Conservation (phyloP, 92 coral and sea anemone species). For the Parazoanthus darwini region DNA sequence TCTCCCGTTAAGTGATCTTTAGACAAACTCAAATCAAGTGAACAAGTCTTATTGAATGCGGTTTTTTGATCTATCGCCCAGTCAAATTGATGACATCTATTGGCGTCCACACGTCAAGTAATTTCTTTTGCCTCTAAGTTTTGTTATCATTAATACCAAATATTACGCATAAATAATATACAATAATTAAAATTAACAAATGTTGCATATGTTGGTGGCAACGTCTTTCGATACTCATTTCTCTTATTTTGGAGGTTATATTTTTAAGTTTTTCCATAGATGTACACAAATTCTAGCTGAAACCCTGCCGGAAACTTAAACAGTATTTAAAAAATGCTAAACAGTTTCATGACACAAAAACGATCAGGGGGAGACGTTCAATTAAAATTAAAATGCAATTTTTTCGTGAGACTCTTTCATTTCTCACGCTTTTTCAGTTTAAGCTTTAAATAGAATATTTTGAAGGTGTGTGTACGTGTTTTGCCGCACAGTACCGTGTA, state of each 20-base stretch:
- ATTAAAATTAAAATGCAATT: constrained; percentile 20
- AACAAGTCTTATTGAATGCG: not conserved
- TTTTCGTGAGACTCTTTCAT: not conserved
- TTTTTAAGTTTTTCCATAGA: not conserved
- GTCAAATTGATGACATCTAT: constrained; percentile 1
- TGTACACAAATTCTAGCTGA: not conserved
- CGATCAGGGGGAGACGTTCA: not conserved
- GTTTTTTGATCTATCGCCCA: not conserved
- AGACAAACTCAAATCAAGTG: not conserved
- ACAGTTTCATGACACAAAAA: not conserved
- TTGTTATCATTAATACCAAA: not conserved
- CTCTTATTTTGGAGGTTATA: not conserved
- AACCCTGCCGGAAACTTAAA: not conserved
- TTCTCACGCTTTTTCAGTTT: constrained; percentile 2
- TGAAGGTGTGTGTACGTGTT: not conserved
- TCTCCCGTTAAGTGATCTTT: constrained; percentile 17
- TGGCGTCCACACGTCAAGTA: not conserved
- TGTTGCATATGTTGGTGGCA: not conserved
- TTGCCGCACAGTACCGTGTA: not conserved
- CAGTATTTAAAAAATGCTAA: not conserved
- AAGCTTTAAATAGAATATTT: not conserved
- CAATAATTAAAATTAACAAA: not conserved
- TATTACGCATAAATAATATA: not conserved
- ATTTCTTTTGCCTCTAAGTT: constrained; percentile 8
- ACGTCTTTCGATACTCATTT: not conserved